Evolutionary conservation across 2,797 vertebrate species (phyloP).

Genomic region (Tokudaia tokunoshimensis): DNA sequence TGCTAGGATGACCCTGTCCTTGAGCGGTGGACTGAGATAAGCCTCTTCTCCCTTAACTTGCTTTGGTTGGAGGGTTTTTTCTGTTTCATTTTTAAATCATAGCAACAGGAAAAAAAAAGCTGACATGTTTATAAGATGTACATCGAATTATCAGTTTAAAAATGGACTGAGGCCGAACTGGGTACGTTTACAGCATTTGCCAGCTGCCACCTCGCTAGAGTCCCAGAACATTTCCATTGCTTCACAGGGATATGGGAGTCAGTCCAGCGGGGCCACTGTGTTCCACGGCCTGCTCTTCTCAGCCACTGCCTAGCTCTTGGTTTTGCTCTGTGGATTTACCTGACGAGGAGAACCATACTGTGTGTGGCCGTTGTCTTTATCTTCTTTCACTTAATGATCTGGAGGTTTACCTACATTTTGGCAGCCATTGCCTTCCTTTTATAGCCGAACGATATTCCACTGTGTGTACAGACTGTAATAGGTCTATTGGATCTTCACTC

Average conservation of each 20-base stretch:
- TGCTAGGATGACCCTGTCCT: not conserved
- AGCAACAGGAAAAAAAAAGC: not conserved
- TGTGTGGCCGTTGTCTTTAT: not conserved
- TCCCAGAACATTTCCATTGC: constrained; percentile 12
- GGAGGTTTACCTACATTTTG: not conserved
- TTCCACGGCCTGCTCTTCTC: not conserved
- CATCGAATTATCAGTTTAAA: not conserved
- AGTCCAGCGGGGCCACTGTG: not conserved
- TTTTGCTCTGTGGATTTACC: not conserved
- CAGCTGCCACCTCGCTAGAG: not conserved
- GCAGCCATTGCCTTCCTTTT: not conserved
- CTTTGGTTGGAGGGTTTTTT: not conserved
- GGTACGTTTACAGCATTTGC: not conserved
- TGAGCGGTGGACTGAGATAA: not conserved
- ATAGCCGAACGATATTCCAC: not conserved
- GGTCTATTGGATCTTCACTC: not conserved
- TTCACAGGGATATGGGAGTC: not conserved
- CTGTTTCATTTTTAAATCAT: not conserved
- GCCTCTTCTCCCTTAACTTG: not conserved
- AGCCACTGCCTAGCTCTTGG: not conserved
- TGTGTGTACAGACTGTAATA: not conserved
- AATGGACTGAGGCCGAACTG: not conserved
- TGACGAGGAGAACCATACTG: not conserved
- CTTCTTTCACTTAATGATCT: not conserved
- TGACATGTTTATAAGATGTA: not conserved